Base-by-base conservation (phyloP, 2,888 invertebrate genomes). In the Spodoptera littoralis region DNA sequence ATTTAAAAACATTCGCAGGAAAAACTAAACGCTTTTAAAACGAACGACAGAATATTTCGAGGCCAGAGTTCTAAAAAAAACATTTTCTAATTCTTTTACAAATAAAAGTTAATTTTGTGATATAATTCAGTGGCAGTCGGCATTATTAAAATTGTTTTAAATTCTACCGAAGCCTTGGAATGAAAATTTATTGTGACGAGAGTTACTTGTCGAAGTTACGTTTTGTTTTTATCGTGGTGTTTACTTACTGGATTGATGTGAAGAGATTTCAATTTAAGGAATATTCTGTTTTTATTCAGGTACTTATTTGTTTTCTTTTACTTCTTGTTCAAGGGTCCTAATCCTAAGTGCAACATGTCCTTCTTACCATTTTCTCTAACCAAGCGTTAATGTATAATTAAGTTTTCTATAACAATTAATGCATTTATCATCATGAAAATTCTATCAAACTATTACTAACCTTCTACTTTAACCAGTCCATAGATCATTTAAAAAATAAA, bases 201-300 rank as follows among this genome's bases (percentile, higher is more conserved):
- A 53, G 43, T 50, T 59, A 60, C 24, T 70, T 61, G 45, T 67
- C 73, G 12, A 77, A 62, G 48, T 69, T 80, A 65, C 72, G 74
- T 11, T 82, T 80, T 48, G 48, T 73, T 8, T 65, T 79, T 5
- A 58, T 81, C 13, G 50, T 77, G 8, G 55, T 75, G 27, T 22
- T 84, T 46, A 70, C 79, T 0, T 61, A 76, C 49, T 83, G 84
- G 81, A 60, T 80, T 54, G 84, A 83, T 46, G 67, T 75, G 13
- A 70, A 70, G 27, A 65, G 65, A 54, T 65, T 72, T 24, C 55
- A 66, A 3, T 72, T 44, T 54, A 65, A 49, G 53, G 56, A 36
- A 6, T 36, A 36, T 36, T 9, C 36, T 36, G 6, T 36, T 36
- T 36, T 36, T 0, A 48, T 65, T 60, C 73, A 72, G 77, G 72